Evolutionary conservation across 2,113 vertebrate genomes (phyloP).

Genomic region (Bothrops jararaca): DNA sequence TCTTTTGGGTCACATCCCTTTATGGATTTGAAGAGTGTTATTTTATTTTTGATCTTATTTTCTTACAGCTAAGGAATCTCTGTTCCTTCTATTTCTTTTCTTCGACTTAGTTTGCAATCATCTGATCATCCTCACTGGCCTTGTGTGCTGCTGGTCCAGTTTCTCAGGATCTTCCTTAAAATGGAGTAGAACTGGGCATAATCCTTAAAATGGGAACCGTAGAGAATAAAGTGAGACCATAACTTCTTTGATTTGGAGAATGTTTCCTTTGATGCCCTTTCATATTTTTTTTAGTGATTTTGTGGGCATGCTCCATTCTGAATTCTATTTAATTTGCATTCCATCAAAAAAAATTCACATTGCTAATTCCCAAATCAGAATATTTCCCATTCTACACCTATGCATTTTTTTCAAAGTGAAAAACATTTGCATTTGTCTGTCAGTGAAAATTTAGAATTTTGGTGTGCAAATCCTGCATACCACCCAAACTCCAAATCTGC

Average conservation of each 20-base stretch:
- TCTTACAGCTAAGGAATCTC: not conserved
- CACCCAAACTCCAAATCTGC: not conserved
- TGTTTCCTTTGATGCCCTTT: not conserved
- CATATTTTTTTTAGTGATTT: not conserved
- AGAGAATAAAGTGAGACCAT: not conserved
- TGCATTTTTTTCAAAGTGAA: not conserved
- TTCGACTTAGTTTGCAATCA: not conserved
- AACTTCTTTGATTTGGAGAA: not conserved
- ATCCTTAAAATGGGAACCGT: not conserved
- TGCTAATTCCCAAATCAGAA: not conserved
- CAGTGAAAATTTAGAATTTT: not conserved
- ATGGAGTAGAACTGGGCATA: too few species aligned
- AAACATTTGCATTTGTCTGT: not conserved
- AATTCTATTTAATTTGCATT: not conserved
- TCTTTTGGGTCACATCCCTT: not conserved
- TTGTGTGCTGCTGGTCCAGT: not conserved
- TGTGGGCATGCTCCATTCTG: not conserved
- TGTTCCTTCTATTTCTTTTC: not conserved
- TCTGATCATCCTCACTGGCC: not conserved
- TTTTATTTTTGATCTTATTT: not conserved
- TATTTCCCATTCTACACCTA: not conserved
- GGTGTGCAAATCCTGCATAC: not conserved
- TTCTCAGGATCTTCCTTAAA: not conserved
- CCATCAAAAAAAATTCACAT: not conserved
- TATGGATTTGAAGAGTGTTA: not conserved